Evolutionary conservation across 2,888 invertebrate species (phyloP).

Genomic region (Tinea semifulvella): DNA sequence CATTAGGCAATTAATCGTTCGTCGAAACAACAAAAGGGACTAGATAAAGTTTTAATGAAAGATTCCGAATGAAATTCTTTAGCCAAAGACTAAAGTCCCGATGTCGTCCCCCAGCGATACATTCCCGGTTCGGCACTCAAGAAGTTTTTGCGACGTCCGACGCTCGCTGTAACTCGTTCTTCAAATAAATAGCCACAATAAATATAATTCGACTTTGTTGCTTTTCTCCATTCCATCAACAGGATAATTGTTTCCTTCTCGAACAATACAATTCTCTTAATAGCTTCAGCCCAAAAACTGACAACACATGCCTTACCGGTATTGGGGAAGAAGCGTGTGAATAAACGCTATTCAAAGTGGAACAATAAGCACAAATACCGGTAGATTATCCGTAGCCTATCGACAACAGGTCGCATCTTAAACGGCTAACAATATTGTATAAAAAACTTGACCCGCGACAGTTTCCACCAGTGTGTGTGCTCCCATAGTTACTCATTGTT

Average conservation of each 20-base stretch:
- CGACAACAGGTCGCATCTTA: slow-evolving; percentile 13
- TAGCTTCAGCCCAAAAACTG: slow-evolving; percentile 1
- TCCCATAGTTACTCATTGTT: slow-evolving; percentile 57
- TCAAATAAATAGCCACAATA: slow-evolving; percentile 43
- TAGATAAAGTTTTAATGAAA: slow-evolving; percentile 66
- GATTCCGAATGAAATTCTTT: slow-evolving; percentile 58
- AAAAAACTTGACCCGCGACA: slow-evolving; percentile 26
- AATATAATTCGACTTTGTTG: slow-evolving; percentile 39
- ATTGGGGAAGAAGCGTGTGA: not conserved
- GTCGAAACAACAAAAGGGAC: slow-evolving; percentile 17
- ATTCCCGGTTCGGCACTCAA: slow-evolving; percentile 52
- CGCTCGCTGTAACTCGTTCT: slow-evolving; percentile 38
- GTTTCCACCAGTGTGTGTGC: slow-evolving; percentile 34
- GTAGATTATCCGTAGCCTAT: slow-evolving; percentile 15
- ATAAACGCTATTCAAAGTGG: not conserved
- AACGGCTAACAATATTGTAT: slow-evolving; percentile 30
- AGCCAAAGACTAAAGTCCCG: slow-evolving; percentile 34
- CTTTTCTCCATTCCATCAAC: slow-evolving; percentile 20
- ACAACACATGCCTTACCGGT: not conserved
- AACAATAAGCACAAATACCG: not conserved
- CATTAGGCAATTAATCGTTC: not conserved
- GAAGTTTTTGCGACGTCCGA: slow-evolving; percentile 46
- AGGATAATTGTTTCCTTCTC: slow-evolving; percentile 7
- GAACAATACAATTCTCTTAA: slow-evolving; percentile 6
- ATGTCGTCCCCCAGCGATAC: slow-evolving; percentile 29